These are phyloP conservation scores for Drosophila orena DNA, from an alignment of 1,140 invertebrate species.

Conservation along the genomic window DNA sequence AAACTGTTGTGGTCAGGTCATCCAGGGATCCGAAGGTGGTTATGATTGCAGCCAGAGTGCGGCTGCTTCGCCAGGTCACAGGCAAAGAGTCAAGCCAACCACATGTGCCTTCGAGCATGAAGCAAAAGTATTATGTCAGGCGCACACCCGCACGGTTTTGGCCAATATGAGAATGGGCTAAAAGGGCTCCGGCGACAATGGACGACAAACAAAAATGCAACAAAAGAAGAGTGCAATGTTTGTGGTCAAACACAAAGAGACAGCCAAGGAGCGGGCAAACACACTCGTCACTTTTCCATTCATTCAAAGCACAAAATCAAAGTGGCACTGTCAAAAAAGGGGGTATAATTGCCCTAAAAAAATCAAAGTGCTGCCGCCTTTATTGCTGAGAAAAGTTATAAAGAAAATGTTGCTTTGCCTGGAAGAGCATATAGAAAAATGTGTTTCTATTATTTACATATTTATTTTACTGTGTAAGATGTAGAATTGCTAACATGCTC, in stretches of 20 bases:
- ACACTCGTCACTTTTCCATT: constrained; percentile 8
- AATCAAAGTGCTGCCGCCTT: background rate
- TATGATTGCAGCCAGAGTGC: constrained; percentile 11
- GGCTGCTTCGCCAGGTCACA: constrained; percentile 25
- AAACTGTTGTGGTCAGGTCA: constrained; percentile 31
- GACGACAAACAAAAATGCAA: constrained; percentile 65
- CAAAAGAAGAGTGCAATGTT: constrained; percentile 74
- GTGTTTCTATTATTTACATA: too few relatives aligned
- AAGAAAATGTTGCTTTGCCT: background rate
- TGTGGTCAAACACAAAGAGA: constrained; percentile 73
- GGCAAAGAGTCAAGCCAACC: constrained; percentile 39
- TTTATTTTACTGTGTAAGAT: too few relatives aligned
- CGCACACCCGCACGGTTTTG: constrained; percentile 41
- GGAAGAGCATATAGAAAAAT: too few relatives aligned
- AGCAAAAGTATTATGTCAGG: constrained; percentile 54
- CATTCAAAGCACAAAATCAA: constrained; percentile 21
- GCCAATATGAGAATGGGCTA: background rate
- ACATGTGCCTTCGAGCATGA: constrained; percentile 33
- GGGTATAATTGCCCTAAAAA: background rate
- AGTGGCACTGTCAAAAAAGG: constrained; percentile 6
- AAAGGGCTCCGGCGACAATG: constrained; percentile 13
- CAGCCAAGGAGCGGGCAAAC: constrained; percentile 23
- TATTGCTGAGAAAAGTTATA: background rate
- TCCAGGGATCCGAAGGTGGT: background rate
- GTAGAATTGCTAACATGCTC: background rate